These are phyloP conservation scores for Stichopus horrens DNA, from an alignment of 53 echinoderm and acorn worm species.

Conservation along the genomic window DNA sequence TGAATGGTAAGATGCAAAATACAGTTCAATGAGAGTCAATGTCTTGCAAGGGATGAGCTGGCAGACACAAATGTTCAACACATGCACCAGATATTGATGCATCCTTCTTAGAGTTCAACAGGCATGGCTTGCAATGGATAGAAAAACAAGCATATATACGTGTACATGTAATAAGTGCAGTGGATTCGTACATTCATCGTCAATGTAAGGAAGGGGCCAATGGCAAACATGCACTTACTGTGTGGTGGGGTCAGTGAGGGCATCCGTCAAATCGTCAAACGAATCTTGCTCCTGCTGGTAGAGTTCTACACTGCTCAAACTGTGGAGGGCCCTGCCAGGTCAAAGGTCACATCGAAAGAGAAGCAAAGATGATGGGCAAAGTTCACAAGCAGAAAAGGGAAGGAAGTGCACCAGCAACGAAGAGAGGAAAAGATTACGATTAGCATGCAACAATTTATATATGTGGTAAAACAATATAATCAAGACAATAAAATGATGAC, in stretches of 20 bases:
- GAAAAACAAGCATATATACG: no score
- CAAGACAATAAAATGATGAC: background rate
- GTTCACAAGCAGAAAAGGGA: constrained; percentile 1
- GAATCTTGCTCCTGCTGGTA: constrained; percentile 73
- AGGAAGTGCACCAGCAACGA: background rate
- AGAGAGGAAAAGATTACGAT: constrained; percentile 7
- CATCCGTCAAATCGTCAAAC: constrained; percentile 89
- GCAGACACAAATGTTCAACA: no score
- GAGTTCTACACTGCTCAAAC: constrained; percentile 85
- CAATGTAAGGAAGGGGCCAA: no score
- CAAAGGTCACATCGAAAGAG: background rate
- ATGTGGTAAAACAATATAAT: background rate
- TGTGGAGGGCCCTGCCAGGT: constrained; percentile 71
- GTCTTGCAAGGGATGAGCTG: no score
- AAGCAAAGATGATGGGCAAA: background rate
- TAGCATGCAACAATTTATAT: constrained; percentile 25
- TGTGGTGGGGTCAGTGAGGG: constrained; percentile 93
- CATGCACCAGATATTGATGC: no score
- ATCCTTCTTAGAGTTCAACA: no score
- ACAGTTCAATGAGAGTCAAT: no score
- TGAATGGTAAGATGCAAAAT: no score
- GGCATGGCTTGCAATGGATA: no score
- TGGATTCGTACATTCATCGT: no score
- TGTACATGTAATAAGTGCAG: no score
- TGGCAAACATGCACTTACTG: constrained; percentile 83